These are phyloP conservation scores for Laticauda colubrina DNA, from an alignment of 2,113 vertebrate species.

Conservation along the genomic window DNA sequence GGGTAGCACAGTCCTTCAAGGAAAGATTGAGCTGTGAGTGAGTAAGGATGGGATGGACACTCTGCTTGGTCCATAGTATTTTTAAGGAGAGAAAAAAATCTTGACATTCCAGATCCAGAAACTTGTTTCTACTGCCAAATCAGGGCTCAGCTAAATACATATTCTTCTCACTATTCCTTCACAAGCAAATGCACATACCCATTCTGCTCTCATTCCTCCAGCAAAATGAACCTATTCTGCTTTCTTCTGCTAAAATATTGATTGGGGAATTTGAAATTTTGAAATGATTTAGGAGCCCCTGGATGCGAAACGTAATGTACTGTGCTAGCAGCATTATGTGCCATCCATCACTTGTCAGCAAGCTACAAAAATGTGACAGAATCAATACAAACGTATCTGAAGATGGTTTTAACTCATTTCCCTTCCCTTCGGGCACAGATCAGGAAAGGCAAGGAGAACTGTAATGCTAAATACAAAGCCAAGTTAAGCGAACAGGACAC, in stretches of 20 bases:
- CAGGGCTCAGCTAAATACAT: conserved; percentile 12
- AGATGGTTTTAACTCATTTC: conserved; percentile 76
- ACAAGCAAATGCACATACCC: not conserved
- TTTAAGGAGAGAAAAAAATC: not conserved
- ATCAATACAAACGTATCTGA: conserved; percentile 76
- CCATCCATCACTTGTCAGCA: conserved; percentile 78
- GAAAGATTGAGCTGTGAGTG: not conserved
- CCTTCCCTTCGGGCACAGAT: conserved; percentile 52
- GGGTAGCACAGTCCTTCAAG: not conserved
- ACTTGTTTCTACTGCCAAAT: not conserved
- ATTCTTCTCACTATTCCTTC: not conserved
- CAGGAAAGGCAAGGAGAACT: conserved; percentile 26
- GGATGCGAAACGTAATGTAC: conserved; percentile 73
- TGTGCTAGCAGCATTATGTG: conserved; percentile 69
- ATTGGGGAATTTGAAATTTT: conserved; percentile 79
- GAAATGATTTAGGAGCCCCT: conserved; percentile 79
- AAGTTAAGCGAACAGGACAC: conserved; percentile 8
- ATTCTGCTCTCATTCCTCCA: conserved; percentile 23
- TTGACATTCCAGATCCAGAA: not conserved
- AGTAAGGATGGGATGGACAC: not conserved
- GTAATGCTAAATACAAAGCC: conserved; percentile 19
- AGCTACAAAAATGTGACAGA: conserved; percentile 74
- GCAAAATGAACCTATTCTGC: conserved; percentile 59
- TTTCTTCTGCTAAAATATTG: conserved; percentile 78
- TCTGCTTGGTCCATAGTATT: not conserved